Evolutionary conservation across 2,113 vertebrate genomes (phyloP).

Genomic region (Eretmochelys imbricata): DNA sequence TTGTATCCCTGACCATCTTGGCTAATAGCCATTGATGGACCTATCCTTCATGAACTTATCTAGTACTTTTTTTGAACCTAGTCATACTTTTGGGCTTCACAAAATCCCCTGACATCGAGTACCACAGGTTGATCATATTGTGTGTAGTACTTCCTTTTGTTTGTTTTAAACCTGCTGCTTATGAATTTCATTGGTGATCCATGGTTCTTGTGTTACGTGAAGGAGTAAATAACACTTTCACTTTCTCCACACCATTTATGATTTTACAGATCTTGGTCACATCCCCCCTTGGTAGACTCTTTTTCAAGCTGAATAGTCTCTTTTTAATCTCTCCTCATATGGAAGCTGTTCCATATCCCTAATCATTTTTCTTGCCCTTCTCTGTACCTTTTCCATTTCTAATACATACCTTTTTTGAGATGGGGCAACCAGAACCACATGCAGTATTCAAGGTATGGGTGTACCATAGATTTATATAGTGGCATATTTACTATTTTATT

Average conservation of each 20-base stretch:
- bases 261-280: background rate
- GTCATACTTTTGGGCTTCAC: background rate
- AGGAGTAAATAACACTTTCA: background rate
- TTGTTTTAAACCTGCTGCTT: background rate
- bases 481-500: background rate
- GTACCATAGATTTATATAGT: background rate
- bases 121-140: background rate
- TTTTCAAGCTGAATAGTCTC: background rate
- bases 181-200: background rate
- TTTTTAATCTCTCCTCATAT: background rate
- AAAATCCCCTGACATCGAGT: background rate
- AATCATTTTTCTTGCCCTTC: background rate
- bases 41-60: background rate
- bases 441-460: background rate
- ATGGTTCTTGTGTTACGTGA: background rate
- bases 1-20: background rate
- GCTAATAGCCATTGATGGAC: background rate
- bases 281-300: background rate
- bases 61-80: background rate
- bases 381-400: background rate
- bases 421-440: background rate
- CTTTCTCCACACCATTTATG: background rate
- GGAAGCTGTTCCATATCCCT: background rate
- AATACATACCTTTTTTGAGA: background rate
- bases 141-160: background rate